These are phyloP conservation scores for Saguinus midas DNA, from an alignment of 2,113 vertebrate genomes.

Conservation along the genomic window DNA sequence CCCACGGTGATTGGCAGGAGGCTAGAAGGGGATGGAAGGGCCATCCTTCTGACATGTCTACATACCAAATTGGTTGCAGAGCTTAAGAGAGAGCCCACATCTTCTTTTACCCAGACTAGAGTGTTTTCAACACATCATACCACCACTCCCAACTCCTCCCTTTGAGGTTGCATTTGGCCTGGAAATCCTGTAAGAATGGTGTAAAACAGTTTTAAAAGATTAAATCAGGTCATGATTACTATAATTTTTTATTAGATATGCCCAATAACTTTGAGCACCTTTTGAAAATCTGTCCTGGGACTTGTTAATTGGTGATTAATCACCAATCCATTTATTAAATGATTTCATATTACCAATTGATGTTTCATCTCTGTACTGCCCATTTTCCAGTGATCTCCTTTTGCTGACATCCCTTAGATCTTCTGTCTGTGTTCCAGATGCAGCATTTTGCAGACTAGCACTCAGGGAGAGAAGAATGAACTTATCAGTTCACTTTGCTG, in stretches of 20 bases:
- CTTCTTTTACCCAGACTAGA: neutral
- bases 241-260: constrained; percentile 32
- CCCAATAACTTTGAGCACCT: neutral
- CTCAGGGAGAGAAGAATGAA: neutral
- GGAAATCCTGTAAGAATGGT: neutral
- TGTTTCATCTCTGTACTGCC: neutral
- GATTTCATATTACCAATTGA: neutral
- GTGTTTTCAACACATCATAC: neutral
- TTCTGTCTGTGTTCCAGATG: neutral
- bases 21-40: neutral
- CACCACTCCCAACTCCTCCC: neutral
- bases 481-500: neutral
- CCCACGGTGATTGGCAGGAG: neutral
- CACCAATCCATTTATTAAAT: neutral
- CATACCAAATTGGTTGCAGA: neutral
- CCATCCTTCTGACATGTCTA: neutral
- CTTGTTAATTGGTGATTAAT: neutral
- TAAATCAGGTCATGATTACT: neutral
- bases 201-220: neutral
- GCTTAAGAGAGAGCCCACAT: neutral
- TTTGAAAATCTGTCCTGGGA: neutral
- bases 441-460: neutral
- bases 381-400: neutral
- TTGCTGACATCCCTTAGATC: neutral
- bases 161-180: neutral